phyloP scores from a whole-genome alignment of 1,140 invertebrate genomes.

The Chironomus striatipennis region DNA sequence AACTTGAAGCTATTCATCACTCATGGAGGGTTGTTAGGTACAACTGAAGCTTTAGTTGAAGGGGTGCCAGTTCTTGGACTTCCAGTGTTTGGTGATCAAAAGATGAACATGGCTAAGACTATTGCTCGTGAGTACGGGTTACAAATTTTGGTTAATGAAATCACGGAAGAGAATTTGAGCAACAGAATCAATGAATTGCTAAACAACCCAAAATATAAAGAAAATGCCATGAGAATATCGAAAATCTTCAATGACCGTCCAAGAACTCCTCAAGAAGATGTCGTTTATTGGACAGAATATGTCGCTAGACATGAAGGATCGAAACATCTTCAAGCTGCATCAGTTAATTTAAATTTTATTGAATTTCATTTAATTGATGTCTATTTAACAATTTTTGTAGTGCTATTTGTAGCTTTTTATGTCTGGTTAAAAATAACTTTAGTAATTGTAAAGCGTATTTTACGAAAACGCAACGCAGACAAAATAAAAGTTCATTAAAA shows the following conservation, averaged over 20 bases:
- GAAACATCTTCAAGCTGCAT: background rate
- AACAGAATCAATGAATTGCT: constrained; percentile 29
- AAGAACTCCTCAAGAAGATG: constrained; percentile 36
- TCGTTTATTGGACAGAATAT: constrained; percentile 44
- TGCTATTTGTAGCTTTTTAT: too few relatives aligned
- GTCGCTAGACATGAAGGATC: constrained; percentile 35
- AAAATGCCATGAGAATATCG: background rate
- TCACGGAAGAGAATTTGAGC: constrained; percentile 17
- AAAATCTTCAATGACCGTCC: background rate
- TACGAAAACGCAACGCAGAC: too few relatives aligned
- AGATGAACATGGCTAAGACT: constrained; percentile 41
- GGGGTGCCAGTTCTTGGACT: constrained; percentile 58
- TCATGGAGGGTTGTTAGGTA: constrained; percentile 61
- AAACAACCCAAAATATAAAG: constrained; percentile 28
- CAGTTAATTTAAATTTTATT: background rate
- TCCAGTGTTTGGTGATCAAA: constrained; percentile 52
- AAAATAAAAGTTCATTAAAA: too few relatives aligned
- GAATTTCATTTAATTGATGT: background rate
- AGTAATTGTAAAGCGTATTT: too few relatives aligned
- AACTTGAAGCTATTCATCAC: constrained; percentile 62
- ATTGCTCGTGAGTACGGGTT: constrained; percentile 39
- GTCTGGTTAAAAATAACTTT: too few relatives aligned
- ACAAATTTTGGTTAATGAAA: constrained; percentile 24
- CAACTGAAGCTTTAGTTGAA: constrained; percentile 60
- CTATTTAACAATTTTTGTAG: background rate